Evolutionary conservation across 2,797 vertebrate genomes (phyloP).

Genomic region (Ctenochaetus hawaiiensis): DNA sequence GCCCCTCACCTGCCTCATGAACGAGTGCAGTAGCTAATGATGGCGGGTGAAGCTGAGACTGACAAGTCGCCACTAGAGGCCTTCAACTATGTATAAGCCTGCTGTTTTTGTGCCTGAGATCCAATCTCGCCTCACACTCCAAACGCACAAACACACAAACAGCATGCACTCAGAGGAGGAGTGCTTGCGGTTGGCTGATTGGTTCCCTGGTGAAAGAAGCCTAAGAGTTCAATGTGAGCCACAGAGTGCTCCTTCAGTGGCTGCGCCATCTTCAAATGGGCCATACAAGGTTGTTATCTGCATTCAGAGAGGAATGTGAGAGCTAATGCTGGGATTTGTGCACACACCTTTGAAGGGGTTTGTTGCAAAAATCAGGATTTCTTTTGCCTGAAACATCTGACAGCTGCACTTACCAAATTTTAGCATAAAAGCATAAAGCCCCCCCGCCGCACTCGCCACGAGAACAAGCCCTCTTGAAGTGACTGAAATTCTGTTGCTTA

Average conservation of each 20-base stretch:
- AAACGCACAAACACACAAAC: slow-evolving; percentile 52
- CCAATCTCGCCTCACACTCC: slow-evolving; percentile 42
- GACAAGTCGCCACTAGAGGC: slow-evolving; percentile 26
- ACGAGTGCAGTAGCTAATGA: slow-evolving; percentile 45
- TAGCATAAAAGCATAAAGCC: slow-evolving; percentile 49
- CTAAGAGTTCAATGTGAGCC: slow-evolving; percentile 46
- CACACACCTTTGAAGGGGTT: slow-evolving; percentile 49
- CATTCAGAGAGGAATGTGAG: slow-evolving; percentile 56
- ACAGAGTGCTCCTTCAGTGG: slow-evolving; percentile 65
- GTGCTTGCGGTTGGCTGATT: slow-evolving; percentile 65
- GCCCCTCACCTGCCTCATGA: slow-evolving; percentile 7
- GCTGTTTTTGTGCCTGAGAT: slow-evolving; percentile 51
- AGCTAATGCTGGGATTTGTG: slow-evolving; percentile 59
- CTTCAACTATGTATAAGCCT: slow-evolving; percentile 26
- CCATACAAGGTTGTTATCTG: slow-evolving; percentile 66
- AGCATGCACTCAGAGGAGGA: slow-evolving; percentile 49
- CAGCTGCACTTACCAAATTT: slow-evolving; percentile 47
- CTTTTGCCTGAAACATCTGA: slow-evolving; percentile 57
- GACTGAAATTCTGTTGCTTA: slow-evolving; percentile 33
- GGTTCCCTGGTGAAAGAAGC: slow-evolving; percentile 56
- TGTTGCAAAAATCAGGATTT: slow-evolving; percentile 67
- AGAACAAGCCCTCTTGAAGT: slow-evolving; percentile 45
- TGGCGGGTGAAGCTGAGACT: slow-evolving; percentile 19
- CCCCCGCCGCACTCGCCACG: slow-evolving; percentile 1
- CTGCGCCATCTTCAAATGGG: slow-evolving; percentile 65